Conservation (phyloP, 2,888 invertebrate species). For the Ligdia adustata region DNA sequence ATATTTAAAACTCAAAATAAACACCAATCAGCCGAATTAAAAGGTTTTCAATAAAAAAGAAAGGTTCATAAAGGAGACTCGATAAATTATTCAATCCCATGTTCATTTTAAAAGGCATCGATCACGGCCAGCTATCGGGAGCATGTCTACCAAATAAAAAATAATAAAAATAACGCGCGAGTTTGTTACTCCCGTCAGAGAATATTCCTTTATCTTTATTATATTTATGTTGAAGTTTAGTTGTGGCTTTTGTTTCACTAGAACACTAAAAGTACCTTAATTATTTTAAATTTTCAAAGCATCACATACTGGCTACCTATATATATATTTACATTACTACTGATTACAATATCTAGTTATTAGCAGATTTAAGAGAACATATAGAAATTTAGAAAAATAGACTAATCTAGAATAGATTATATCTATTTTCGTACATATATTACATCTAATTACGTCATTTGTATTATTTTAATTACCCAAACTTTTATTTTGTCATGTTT, state of each 20-base stretch:
- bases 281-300: no score
- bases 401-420: no score
- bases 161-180: conserved; percentile 43
- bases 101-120: conserved; percentile 67
- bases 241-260: neutral
- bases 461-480: no score
- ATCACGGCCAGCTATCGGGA: conserved; percentile 48
- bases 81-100: conserved; percentile 65
- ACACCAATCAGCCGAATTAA: conserved; percentile 53
- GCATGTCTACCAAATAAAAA: conserved; percentile 31
- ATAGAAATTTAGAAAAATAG: no score
- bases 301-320: no score
- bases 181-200: conserved; percentile 45
- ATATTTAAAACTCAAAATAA: conserved; percentile 51
- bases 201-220: conserved; percentile 31
- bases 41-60: conserved; percentile 47
- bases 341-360: no score
- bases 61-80: conserved; percentile 45
- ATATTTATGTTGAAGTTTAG: neutral
- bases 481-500: no score
- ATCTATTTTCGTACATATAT: no score
- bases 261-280: no score
- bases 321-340: no score
- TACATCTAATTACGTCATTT: no score
- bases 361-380: no score